Evolutionary conservation across 2,797 vertebrate species (phyloP), one percentile per base, ranked within the genome.

Genomic region (Oreortyx pictus): DNA sequence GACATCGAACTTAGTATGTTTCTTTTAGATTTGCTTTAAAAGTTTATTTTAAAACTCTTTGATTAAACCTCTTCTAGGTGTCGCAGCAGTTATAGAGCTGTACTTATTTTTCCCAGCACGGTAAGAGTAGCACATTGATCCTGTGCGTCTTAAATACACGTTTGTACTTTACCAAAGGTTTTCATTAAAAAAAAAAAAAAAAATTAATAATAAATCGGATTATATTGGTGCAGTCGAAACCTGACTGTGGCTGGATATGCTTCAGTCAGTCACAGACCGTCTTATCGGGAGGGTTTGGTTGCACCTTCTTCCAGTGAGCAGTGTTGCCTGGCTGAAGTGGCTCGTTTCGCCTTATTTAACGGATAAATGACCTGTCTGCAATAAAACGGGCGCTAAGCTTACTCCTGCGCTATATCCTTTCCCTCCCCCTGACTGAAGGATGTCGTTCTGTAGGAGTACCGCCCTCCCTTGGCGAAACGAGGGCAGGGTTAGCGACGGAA

Each of bases 141-240:
- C 56, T 88, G 47, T 94, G 88, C 2, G 0, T 93, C 64, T 89
- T 86, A 67, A 92, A 93, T 83, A 90, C 95, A 75, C 89, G 83
- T 92, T 66, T 96, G 59, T 96, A 86, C 52, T 93, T 86, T 94
- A 88, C 95, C 90, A 95, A 94, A 96, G 87, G 64, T 88, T 93
- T 90, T 88, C 1, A 61, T 73, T 68, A 54, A 54, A 54, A 52
- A 31, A 75, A 50, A 37, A 37, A 7, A 37, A 37, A 7, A 52
- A 27, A 75, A 50, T 27, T 14, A 50, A 27, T 29, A 50, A 50
- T 50, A 50, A 35, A 60, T 14, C 24, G 49, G 39, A 89, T 67
- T 75, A 84, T 77, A 84, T 67, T 89, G 92, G 77, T 94, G 93
- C 90, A 64, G 85, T 87, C 70, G 39, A 31, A 50, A 27, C 88